Conservation (phyloP, 2,888 invertebrate genomes). For the Melanostoma scalare region DNA sequence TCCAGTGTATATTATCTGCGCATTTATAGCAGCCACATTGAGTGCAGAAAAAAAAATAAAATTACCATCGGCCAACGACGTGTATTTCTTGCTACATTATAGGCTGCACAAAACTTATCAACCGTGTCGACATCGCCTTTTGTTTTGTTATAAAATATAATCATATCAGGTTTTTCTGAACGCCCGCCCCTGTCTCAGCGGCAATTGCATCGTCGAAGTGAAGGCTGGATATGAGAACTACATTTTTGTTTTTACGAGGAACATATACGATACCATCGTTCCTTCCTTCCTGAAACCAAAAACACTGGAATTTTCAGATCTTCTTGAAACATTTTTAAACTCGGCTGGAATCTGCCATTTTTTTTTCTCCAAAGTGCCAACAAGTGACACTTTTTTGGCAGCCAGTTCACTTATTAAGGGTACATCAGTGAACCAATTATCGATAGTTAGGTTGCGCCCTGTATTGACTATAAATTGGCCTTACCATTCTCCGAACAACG, state of each 20-base stretch:
- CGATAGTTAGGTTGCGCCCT: conserved; percentile 28
- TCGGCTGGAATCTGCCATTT: background rate
- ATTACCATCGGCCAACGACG: background rate
- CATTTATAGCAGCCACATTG: too few relatives aligned
- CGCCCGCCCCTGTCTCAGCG: conserved; percentile 1
- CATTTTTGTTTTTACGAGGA: background rate
- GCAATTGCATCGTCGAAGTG: background rate
- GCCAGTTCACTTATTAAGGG: background rate
- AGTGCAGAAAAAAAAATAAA: too few relatives aligned
- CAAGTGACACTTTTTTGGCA: background rate
- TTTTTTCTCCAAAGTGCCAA: background rate
- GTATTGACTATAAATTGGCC: conserved; percentile 26
- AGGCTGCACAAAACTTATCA: background rate
- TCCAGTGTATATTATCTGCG: background rate
- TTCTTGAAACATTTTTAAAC: background rate
- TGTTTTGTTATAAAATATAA: background rate
- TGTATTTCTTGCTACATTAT: background rate
- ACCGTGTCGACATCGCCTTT: background rate
- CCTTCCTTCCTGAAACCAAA: background rate
- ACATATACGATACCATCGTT: conserved; percentile 1
- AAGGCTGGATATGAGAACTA: background rate
- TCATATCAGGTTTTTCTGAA: conserved; percentile 11
- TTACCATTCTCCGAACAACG: conserved; percentile 47
- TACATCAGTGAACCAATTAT: conserved; percentile 7
- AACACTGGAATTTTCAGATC: background rate